phyloP scores from a whole-genome alignment of 2,113 vertebrate genomes.

The Dicrurus megarhynchus region DNA sequence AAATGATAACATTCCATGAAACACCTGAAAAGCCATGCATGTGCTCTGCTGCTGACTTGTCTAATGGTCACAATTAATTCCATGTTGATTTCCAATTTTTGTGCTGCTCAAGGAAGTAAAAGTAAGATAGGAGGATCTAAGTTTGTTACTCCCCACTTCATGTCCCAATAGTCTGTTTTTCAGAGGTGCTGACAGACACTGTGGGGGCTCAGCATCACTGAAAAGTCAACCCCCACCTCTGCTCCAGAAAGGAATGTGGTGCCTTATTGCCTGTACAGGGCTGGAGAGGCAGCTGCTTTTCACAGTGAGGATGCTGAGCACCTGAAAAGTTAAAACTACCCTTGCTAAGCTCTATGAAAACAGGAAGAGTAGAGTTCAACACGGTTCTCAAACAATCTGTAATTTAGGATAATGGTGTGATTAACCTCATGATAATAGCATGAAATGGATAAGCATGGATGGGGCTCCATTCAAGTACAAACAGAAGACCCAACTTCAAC shows the following conservation, averaged over 20 bases:
- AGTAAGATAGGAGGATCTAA: not conserved
- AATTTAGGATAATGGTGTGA: not conserved
- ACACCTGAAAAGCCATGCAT: not conserved
- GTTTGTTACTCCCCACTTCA: not conserved
- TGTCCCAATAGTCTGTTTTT: not conserved
- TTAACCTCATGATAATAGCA: not conserved
- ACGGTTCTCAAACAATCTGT: not conserved
- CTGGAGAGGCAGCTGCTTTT: not conserved
- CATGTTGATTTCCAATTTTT: not conserved
- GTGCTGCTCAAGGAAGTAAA: not conserved
- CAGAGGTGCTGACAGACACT: not conserved
- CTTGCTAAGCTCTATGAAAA: not conserved
- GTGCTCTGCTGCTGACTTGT: not conserved
- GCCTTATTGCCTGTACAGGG: fast-evolving
- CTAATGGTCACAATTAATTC: not conserved
- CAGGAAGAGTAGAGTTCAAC: not conserved
- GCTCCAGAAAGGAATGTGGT: not conserved
- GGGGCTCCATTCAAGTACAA: not conserved
- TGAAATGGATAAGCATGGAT: not conserved
- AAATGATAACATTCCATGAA: not conserved
- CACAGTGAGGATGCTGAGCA: not conserved
- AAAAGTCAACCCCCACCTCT: not conserved
- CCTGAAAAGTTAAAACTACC: not conserved
- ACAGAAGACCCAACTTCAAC: not conserved
- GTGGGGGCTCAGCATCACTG: not conserved